A percentile compares a stretch with the other conserved stretches of the same genome.
Conservation (phyloP, 2,113 vertebrate genomes). For the Pollachius pollachius region DNA sequence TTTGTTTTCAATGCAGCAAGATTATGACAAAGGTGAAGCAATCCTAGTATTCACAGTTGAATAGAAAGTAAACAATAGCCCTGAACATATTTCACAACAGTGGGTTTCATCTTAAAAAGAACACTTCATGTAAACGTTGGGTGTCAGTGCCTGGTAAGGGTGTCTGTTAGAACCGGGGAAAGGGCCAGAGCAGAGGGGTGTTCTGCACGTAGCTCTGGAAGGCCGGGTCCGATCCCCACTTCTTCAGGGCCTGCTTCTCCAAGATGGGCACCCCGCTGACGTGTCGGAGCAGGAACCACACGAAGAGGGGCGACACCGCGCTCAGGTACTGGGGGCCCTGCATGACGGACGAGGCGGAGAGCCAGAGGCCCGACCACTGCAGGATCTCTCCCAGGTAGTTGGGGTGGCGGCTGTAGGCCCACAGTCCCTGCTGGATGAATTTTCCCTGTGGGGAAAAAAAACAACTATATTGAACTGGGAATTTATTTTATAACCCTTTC, state of each 20-base stretch:
- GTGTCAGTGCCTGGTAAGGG: too few species aligned
- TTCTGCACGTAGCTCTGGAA: constrained; percentile 72
- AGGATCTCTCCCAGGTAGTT: constrained; percentile 81
- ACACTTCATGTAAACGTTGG: too few species aligned
- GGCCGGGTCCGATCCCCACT: constrained; percentile 69
- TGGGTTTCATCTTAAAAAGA: too few species aligned
- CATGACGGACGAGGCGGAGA: constrained; percentile 76
- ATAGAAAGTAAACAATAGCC: too few species aligned
- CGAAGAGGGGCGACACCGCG: constrained; percentile 68
- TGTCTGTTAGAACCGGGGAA: constrained; percentile 41
- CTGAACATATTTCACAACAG: too few species aligned
- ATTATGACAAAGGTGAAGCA: too few species aligned
- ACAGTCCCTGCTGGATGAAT: constrained; percentile 79
- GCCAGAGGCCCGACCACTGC: constrained; percentile 79
- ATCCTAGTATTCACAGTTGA: too few species aligned
- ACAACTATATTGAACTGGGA: background rate
- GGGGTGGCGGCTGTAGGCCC: constrained; percentile 79
- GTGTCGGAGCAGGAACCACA: constrained; percentile 77
- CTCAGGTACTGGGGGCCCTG: constrained; percentile 70
- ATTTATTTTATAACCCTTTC: background rate
- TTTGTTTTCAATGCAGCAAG: too few species aligned
- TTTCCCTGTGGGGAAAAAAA: constrained; percentile 62
- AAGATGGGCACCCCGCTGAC: constrained; percentile 78
- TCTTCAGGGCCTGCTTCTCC: constrained; percentile 72
- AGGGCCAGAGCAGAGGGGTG: constrained; percentile 78